Base-by-base conservation (phyloP, 1,140 invertebrate species). In the Leptopilina boulardi region DNA sequence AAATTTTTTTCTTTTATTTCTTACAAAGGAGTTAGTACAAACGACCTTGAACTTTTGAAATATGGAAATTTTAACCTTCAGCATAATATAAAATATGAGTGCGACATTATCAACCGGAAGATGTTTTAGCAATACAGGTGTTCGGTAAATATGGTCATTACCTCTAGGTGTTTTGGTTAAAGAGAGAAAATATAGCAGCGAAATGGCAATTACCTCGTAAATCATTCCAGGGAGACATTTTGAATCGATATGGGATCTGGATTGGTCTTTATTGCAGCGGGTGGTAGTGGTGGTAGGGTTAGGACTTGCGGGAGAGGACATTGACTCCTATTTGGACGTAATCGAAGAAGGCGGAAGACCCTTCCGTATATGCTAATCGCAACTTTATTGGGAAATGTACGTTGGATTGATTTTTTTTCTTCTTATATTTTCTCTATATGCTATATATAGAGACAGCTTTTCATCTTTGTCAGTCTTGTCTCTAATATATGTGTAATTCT, bases 331-430 rank as follows among this genome's bases (percentile, higher is more conserved):
- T 66, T 66, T 8, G 59, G 59, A 66, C 10, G 23, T 66, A 66
- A 34, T 66, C 56, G 56, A 26, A 66, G 56, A 15, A 66, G 23
- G 56, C 19, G 23, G 21, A 66, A 26, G 21, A 26, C 59, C 26
- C 26, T n/a, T 30, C 59, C 23, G 51, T 66, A n/a, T n/a, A 66
- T 66, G 59, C 59, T 66, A 66, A 66, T 66, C 59, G 59, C 15
- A n/a, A 66, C 23, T 66, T 66, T 66, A 66, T 66, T n/a, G 59
- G 59, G 59, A 66, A 66, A 34, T 30, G 21, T 66, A 66, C 59
- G 59, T 66, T 30, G 21, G 59, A 66, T 75, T 34, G 51, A 23
- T 70, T 74, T 56, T 54, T 70, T 74, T 30, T 71, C 15, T 74
- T 71, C 21, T 75, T 59, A 38, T 74, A 44, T 3, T 73, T 66